Evolutionary conservation across 2,797 vertebrate species (phyloP).

Genomic region (Nannoperca australis): DNA sequence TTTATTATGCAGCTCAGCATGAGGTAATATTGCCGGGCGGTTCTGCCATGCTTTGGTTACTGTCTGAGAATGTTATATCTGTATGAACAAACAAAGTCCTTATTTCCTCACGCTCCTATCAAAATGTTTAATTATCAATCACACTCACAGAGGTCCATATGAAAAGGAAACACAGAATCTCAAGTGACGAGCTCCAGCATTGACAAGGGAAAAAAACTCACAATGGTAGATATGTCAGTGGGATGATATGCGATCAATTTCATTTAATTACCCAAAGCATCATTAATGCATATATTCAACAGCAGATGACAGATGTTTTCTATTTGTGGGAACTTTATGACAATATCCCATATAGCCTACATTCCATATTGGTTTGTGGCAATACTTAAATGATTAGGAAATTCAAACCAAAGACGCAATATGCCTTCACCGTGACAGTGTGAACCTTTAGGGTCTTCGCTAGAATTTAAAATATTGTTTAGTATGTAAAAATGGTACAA

Average conservation of each 20-base stretch:
- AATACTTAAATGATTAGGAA: neutral
- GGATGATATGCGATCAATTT: conserved; percentile 16
- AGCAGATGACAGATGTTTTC: neutral
- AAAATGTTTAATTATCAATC: conserved; percentile 78
- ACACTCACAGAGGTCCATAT: conserved; percentile 58
- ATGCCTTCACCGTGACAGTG: neutral
- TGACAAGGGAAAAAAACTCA: conserved; percentile 33
- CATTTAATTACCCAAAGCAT: conserved; percentile 29
- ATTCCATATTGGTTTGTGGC: neutral
- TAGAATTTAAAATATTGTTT: neutral
- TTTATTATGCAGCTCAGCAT: conserved; percentile 82
- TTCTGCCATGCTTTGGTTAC: conserved; percentile 72
- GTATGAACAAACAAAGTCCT: conserved; percentile 72
- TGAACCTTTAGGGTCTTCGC: neutral
- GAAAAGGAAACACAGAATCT: conserved; percentile 63
- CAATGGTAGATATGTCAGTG: conserved; percentile 23
- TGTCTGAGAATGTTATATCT: conserved; percentile 72
- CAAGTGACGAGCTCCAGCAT: conserved; percentile 24
- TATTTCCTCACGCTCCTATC: conserved; percentile 60
- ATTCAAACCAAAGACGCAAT: neutral
- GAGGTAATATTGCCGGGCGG: conserved; percentile 76
- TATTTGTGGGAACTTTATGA: conserved; percentile 18
- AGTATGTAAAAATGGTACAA: neutral
- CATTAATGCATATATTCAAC: conserved; percentile 11
- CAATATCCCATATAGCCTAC: neutral